A percentile compares a stretch with the other conserved stretches of the same genome.
Evolutionary conservation across 2,888 invertebrate species (phyloP).

Genomic region (Chymomyza fuscimana): DNA sequence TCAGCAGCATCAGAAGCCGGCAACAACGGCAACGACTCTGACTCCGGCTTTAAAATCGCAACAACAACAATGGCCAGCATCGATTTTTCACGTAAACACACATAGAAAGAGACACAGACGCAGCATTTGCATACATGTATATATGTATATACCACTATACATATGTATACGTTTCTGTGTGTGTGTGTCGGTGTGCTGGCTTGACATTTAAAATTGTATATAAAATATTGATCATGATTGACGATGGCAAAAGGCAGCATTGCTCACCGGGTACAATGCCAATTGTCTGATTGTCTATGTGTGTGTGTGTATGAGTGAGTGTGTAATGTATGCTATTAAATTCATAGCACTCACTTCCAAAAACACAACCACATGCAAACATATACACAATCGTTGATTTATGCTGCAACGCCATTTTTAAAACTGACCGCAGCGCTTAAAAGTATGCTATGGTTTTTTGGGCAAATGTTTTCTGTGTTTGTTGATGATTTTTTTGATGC

Average conservation of each 20-base stretch:
- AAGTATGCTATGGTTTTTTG: constrained; percentile 36
- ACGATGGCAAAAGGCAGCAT: constrained; percentile 33
- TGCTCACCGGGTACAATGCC: constrained; percentile 49
- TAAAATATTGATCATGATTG: constrained; percentile 68
- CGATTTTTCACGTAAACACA: constrained; percentile 2
- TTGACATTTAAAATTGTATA: constrained; percentile 57
- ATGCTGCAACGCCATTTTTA: constrained; percentile 37
- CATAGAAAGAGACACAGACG: not conserved
- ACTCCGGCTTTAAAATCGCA: constrained; percentile 17
- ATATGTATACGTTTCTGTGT: constrained; percentile 18
- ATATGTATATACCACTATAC: not conserved
- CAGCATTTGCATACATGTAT: not conserved
- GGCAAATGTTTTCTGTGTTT: constrained; percentile 11
- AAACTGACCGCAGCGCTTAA: constrained; percentile 46
- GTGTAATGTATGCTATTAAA: constrained; percentile 42
- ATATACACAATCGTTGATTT: constrained; percentile 12
- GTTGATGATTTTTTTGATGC: not conserved
- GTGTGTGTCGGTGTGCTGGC: constrained; percentile 7
- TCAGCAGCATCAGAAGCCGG: not conserved
- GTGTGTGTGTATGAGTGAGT: constrained; percentile 28
- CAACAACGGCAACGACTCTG: constrained; percentile 5
- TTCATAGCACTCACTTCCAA: constrained; percentile 35
- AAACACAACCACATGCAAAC: constrained; percentile 2
- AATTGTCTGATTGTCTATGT: constrained; percentile 43
- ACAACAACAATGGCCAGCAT: constrained; percentile 15